phyloP scores from a whole-genome alignment of 2,113 vertebrate genomes.

The Zosterops hypoxanthus region DNA sequence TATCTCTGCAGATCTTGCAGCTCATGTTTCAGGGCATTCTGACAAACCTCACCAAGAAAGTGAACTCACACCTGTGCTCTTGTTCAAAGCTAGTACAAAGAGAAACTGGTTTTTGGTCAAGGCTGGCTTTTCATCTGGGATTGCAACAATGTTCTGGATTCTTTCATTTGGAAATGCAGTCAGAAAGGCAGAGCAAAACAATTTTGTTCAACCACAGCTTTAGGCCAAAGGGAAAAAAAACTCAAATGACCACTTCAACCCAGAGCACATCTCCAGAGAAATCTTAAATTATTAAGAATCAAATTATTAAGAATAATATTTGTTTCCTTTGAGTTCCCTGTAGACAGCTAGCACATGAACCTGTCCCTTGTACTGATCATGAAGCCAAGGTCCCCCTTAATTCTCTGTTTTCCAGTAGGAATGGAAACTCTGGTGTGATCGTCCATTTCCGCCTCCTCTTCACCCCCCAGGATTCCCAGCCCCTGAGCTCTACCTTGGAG shows the following conservation, averaged over 20 bases:
- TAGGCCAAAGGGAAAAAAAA: background rate
- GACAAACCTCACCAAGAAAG: background rate
- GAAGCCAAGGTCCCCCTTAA: background rate
- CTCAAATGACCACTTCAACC: background rate
- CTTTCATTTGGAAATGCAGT: background rate
- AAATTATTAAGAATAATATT: background rate
- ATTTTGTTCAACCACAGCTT: background rate
- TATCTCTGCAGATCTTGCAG: background rate
- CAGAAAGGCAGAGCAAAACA: background rate
- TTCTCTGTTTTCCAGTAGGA: constrained; percentile 63
- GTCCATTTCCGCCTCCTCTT: constrained; percentile 84
- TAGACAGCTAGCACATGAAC: background rate
- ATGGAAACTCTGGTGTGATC: constrained; percentile 78
- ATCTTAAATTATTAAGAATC: background rate
- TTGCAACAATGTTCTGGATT: background rate
- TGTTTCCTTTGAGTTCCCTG: background rate
- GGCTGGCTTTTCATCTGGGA: background rate
- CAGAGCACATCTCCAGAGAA: background rate
- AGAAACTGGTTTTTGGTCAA: background rate
- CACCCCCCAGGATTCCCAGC: constrained; percentile 54
- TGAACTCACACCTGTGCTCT: background rate
- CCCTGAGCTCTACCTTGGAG: constrained; percentile 69
- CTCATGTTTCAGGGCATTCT: background rate
- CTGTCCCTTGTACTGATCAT: background rate
- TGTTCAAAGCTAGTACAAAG: background rate